Conservation (phyloP, 2,797 vertebrate genomes). For the Crocidura indochinensis region DNA sequence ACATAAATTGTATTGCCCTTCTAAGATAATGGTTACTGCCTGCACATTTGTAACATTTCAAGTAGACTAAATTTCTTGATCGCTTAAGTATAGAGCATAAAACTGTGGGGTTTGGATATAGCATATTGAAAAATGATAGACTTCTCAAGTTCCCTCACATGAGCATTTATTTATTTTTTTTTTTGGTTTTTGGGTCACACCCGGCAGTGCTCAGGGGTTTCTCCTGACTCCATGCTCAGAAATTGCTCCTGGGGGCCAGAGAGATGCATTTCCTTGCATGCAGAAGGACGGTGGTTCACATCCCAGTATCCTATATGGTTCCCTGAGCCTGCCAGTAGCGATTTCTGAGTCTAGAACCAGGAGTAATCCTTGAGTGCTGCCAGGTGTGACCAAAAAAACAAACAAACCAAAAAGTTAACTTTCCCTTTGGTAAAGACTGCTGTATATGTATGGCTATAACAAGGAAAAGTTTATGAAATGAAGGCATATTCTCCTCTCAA, state of each 20-base stretch:
- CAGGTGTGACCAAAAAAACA: no score
- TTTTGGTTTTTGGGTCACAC: no score
- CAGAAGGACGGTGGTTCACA: no score
- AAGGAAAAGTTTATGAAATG: conserved; percentile 50
- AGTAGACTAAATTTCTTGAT: conserved; percentile 85
- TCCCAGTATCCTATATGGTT: no score
- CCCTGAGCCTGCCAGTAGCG: no score
- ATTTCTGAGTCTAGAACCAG: no score
- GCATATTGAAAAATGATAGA: conserved; percentile 78
- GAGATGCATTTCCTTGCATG: no score
- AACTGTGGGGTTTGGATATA: conserved; percentile 69
- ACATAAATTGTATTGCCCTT: conserved; percentile 83
- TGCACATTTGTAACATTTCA: conserved; percentile 82
- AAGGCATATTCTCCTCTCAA: conserved; percentile 31
- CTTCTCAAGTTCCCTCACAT: conserved; percentile 58
- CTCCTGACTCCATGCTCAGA: no score
- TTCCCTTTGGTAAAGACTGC: conserved; percentile 57
- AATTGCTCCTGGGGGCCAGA: no score
- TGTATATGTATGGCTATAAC: background rate
- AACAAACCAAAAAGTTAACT: conserved; percentile 63
- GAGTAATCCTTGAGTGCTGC: no score
- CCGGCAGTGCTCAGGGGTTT: no score
- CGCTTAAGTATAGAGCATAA: conserved; percentile 80
- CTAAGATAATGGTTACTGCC: conserved; percentile 80
- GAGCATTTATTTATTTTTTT: conserved; percentile 77